phyloP scores from a whole-genome alignment of 1,140 invertebrate genomes.

The Homarus americanus region DNA sequence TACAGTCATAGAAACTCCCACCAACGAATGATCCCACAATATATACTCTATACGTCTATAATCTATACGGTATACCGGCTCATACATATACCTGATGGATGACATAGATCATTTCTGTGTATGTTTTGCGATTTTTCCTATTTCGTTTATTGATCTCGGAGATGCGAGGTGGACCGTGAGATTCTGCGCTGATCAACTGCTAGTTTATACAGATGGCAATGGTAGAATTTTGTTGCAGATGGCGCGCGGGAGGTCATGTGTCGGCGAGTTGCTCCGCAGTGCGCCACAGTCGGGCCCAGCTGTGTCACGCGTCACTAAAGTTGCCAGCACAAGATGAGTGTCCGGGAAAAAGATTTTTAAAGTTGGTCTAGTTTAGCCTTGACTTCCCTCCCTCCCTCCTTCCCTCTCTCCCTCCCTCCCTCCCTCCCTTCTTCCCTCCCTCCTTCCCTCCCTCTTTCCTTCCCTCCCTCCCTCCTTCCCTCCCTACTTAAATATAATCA shows the following conservation, averaged over 20 bases:
- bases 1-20: slow-evolving; percentile 58
- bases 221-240: slow-evolving; percentile 48
- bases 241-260: neutral
- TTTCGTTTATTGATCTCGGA: slow-evolving; percentile 68
- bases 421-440: neutral
- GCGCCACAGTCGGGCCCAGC: neutral
- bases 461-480: too few relatives aligned
- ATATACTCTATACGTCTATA: neutral
- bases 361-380: slow-evolving; percentile 6
- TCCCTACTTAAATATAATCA: too few relatives aligned
- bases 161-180: slow-evolving; percentile 29
- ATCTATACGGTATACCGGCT: neutral
- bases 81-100: slow-evolving; percentile 15
- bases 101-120: slow-evolving; percentile 19
- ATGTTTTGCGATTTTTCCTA: slow-evolving; percentile 46
- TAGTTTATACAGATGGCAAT: slow-evolving; percentile 43
- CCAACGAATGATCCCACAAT: slow-evolving; percentile 35
- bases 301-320: slow-evolving; percentile 2
- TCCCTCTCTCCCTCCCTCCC: neutral
- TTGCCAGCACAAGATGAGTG: slow-evolving; percentile 10
- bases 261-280: neutral
- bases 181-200: slow-evolving; percentile 60
- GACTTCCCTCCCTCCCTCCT: neutral
- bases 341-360: neutral
- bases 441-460: too few relatives aligned